These are phyloP conservation scores for Trichonephila clavata DNA, from an alignment of 1,140 invertebrate species.

Conservation along the genomic window DNA sequence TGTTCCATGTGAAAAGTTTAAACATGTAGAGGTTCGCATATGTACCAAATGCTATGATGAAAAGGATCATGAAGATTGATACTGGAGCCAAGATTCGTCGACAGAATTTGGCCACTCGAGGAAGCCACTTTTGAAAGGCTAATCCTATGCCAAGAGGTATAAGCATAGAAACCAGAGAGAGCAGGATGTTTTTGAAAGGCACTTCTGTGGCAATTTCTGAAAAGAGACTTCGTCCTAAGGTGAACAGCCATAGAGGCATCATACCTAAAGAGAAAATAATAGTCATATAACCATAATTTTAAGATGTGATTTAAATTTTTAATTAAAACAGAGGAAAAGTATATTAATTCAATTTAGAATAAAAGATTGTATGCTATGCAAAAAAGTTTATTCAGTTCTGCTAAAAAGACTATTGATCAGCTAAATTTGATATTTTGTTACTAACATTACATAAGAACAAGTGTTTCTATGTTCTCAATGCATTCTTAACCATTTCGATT, in stretches of 20 bases:
- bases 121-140: constrained; percentile 83
- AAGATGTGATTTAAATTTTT: too few relatives aligned
- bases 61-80: constrained; percentile 90
- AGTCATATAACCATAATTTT: background rate
- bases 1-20: constrained; percentile 91
- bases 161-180: constrained; percentile 89
- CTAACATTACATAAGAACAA: too few relatives aligned
- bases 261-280: constrained; percentile 85
- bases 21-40: constrained; percentile 96
- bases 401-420: too few relatives aligned
- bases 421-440: too few relatives aligned
- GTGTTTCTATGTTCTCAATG: too few relatives aligned
- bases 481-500: too few relatives aligned
- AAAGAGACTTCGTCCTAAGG: constrained; percentile 91
- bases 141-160: constrained; percentile 91
- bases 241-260: constrained; percentile 97
- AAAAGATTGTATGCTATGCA: too few relatives aligned
- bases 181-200: constrained; percentile 90
- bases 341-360: too few relatives aligned
- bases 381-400: too few relatives aligned
- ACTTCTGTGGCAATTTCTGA: constrained; percentile 86
- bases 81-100: constrained; percentile 92
- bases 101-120: constrained; percentile 86
- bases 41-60: constrained; percentile 95
- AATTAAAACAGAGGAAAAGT: too few relatives aligned